Evolutionary conservation across 2,797 vertebrate species (phyloP).

Genomic region (Leptodactylus fallax): DNA sequence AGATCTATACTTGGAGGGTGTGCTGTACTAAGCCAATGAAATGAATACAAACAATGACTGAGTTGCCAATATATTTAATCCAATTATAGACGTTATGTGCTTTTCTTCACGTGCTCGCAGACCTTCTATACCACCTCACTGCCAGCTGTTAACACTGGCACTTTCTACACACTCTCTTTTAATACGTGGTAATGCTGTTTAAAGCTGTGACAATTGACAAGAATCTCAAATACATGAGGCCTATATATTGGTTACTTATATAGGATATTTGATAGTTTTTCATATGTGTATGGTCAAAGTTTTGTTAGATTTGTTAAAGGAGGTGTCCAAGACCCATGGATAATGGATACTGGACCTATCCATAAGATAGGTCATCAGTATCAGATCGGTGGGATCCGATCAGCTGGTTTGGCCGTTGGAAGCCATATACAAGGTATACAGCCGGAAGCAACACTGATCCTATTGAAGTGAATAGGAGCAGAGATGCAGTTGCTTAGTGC

Average conservation of each 20-base stretch:
- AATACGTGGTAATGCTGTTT: neutral
- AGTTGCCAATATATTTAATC: slow-evolving; percentile 34
- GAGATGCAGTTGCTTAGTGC: no score
- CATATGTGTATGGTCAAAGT: no score
- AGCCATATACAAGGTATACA: no score
- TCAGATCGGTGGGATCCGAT: no score
- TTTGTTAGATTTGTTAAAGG: no score
- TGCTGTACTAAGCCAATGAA: slow-evolving; percentile 31
- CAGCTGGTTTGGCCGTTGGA: no score
- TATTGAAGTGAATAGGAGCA: no score
- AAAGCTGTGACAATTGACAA: neutral
- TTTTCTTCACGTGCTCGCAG: slow-evolving; percentile 20
- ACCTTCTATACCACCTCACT: slow-evolving; percentile 9
- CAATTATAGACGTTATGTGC: slow-evolving; percentile 28
- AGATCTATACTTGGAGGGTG: slow-evolving; percentile 36
- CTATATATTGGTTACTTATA: neutral
- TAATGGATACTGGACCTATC: no score
- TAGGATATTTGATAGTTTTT: neutral
- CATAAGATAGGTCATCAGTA: no score
- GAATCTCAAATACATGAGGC: neutral
- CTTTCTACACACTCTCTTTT: neutral
- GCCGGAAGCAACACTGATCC: no score
- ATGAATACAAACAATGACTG: slow-evolving; percentile 28
- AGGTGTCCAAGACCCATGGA: no score
- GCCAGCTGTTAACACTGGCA: slow-evolving; percentile 25